A percentile compares a stretch with the other conserved stretches of the same genome.
Evolutionary conservation across 2,888 invertebrate genomes (phyloP).

Genomic region (Trissonchulus sp.): DNA sequence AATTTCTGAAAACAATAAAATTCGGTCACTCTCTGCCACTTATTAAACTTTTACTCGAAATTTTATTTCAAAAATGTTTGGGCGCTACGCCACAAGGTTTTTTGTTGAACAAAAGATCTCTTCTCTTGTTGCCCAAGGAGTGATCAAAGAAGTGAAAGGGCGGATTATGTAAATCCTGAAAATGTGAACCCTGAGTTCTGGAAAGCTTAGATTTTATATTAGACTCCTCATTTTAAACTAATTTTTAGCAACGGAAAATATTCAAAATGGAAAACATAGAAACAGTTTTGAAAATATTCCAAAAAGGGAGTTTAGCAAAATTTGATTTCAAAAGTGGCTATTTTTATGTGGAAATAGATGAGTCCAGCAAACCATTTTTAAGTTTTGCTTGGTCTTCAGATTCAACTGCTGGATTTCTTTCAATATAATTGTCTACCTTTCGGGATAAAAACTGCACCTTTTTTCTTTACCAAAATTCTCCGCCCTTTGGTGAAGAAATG

Average conservation of each 20-base stretch:
- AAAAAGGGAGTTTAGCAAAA: neutral
- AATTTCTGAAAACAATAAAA: neutral
- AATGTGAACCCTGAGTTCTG: neutral
- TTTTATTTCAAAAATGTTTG: neutral
- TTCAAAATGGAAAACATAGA: neutral
- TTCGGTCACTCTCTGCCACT: neutral
- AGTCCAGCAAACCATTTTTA: neutral
- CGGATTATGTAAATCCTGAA: neutral
- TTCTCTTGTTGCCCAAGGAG: neutral
- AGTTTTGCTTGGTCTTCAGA: neutral
- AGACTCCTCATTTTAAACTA: neutral
- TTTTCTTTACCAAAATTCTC: neutral
- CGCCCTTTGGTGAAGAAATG: neutral
- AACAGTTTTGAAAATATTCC: neutral
- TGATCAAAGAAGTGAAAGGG: neutral
- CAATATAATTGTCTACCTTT: neutral
- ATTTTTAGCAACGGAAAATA: neutral
- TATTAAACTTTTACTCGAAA: neutral
- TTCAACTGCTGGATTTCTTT: neutral
- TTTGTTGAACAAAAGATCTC: neutral
- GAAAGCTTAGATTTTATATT: neutral
- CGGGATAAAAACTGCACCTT: neutral
- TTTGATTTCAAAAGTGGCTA: neutral
- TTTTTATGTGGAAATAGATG: neutral
- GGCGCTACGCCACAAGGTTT: neutral